Evolutionary conservation across 2,888 invertebrate genomes (phyloP), one percentile per base, ranked within the genome.

Genomic region (Lasioglossum figueresi): DNA sequence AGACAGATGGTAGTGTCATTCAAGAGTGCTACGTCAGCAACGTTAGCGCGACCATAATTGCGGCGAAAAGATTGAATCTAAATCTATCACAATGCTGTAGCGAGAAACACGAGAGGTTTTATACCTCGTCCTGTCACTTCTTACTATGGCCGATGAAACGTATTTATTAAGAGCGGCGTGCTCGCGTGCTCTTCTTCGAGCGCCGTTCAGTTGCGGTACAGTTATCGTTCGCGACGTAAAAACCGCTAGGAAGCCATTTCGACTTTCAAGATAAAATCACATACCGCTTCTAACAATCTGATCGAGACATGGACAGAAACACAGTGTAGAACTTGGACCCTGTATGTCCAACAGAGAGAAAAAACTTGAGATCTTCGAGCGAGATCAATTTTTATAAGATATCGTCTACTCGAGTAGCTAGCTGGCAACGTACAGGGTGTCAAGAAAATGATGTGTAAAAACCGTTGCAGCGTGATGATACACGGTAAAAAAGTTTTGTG

Each of bases 121-220:
- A 63, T 84, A 75, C 78, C 70, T 52, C 34, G 34, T 43, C 84
- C 78, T 72, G 84, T 84, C 83, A 83, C 84, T 84, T 84, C 63
- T 84, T 84, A 27, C 71, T 43, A 27, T 71, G 27, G 52, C 63
- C 52, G 84, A 84, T 83, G 78, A 71, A 84, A 84, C 83, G 84
- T 84, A 84, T 84, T 84, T 66, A 83, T 84, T 84, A 84, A 78
- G 84, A 78, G 52, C 81, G 59, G 63, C 76, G 80, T 71, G 77
- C 45, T 37, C 71, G 34, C 59, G 74, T 52, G 34, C 37, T 8
- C 56, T 84, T 75, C 63, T 79, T 78, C 74, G 12, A 71, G 23
- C 52, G 84, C 66, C 63, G 71, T 59, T 78, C 78, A 43, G 84
- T 75, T 4, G 37, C 83, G 83, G 78, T 84, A 84, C 84, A 84